phyloP scores from a whole-genome alignment of 2,888 invertebrate genomes.

The Rhogogaster chlorosoma region DNA sequence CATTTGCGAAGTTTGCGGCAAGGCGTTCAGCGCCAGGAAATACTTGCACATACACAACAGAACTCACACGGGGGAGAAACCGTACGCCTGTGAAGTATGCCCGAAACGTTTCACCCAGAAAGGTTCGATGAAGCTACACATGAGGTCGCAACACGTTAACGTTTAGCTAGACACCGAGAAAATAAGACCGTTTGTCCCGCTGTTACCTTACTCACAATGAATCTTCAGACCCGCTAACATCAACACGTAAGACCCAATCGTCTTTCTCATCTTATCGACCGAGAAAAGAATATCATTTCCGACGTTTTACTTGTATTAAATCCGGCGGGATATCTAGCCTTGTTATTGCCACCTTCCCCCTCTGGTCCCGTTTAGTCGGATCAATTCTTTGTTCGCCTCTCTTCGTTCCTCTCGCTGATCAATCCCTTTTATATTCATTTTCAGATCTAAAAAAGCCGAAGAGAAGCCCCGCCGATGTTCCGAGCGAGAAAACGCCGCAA shows the following conservation, averaged over 20 bases:
- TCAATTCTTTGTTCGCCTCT: neutral
- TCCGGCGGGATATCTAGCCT: neutral
- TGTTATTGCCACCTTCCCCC: slow-evolving; percentile 6
- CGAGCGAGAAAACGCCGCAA: neutral
- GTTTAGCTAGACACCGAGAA: neutral
- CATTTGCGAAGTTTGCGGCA: slow-evolving; percentile 49
- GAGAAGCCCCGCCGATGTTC: neutral
- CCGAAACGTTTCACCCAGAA: slow-evolving; percentile 64
- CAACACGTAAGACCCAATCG: slow-evolving; percentile 25
- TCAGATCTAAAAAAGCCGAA: slow-evolving; percentile 29
- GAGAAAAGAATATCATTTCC: neutral
- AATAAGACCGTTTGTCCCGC: neutral
- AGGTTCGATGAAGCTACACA: slow-evolving; percentile 63
- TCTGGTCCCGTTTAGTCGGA: neutral
- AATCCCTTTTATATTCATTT: slow-evolving; percentile 30
- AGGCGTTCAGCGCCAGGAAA: slow-evolving; percentile 46
- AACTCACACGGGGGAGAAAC: slow-evolving; percentile 48
- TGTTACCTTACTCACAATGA: neutral
- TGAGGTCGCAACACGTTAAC: slow-evolving; percentile 45
- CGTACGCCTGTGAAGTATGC: slow-evolving; percentile 62
- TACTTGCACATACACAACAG: slow-evolving; percentile 49
- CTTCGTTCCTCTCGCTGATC: slow-evolving; percentile 1
- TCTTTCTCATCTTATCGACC: neutral
- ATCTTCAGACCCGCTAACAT: slow-evolving; percentile 7
- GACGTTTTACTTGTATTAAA: neutral